A percentile compares a stretch with the other conserved stretches of the same genome.
Evolutionary conservation across 2,797 vertebrate species (phyloP).

Genomic region (Lepus townsendii): DNA sequence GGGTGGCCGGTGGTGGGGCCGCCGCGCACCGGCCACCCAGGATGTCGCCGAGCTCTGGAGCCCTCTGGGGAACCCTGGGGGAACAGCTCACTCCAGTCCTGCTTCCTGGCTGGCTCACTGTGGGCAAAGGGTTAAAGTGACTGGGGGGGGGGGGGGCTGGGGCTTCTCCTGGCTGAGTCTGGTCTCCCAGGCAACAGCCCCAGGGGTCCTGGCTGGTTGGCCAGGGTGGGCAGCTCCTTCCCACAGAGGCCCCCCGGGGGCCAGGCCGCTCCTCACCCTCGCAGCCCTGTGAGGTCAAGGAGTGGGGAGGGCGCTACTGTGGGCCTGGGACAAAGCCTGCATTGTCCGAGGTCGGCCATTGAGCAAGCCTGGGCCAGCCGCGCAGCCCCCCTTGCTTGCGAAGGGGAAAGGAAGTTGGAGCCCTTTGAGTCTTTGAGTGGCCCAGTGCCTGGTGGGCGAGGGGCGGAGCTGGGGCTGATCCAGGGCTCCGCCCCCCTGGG

Average conservation of each 20-base stretch:
- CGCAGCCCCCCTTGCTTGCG: neutral
- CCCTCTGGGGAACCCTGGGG: accelerated
- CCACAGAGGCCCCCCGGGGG: constrained; percentile 5
- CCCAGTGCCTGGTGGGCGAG: neutral
- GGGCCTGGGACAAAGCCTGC: constrained; percentile 34
- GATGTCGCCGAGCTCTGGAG: neutral
- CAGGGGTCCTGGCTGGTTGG: neutral
- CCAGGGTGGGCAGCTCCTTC: neutral
- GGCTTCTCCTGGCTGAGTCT: constrained; percentile 39
- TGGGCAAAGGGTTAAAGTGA: constrained; percentile 48
- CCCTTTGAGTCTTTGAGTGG: neutral
- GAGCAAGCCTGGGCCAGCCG: neutral
- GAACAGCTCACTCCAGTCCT: neutral
- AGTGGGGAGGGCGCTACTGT: neutral
- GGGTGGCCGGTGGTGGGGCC: no score
- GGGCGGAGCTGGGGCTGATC: neutral
- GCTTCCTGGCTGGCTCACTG: neutral
- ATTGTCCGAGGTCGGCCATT: constrained; percentile 64
- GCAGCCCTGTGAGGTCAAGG: constrained; percentile 47
- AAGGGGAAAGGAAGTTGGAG: neutral
- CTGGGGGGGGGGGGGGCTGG: neutral
- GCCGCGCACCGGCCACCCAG: accelerated
- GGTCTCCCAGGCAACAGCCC: constrained; percentile 68
- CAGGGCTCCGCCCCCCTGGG: neutral
- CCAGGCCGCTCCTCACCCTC: neutral